A percentile compares a stretch with the other conserved stretches of the same genome.
Evolutionary conservation across 2,888 invertebrate genomes (phyloP).

Genomic region (Acrobasis repandana): DNA sequence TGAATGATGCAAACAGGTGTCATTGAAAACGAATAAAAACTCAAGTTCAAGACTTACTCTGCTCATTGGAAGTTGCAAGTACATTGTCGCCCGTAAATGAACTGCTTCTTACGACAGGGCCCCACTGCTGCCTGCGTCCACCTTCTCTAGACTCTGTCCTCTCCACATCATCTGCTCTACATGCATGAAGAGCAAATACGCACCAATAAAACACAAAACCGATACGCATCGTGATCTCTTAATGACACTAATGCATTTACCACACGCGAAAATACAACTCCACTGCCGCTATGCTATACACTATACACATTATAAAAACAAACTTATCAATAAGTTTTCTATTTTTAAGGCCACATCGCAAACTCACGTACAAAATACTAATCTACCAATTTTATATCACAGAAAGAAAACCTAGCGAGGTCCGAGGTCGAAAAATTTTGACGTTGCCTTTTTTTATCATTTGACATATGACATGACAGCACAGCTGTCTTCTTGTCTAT

Average conservation of each 20-base stretch:
- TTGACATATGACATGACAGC: constrained; percentile 23
- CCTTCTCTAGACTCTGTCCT: constrained; percentile 72
- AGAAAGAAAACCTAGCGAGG: constrained; percentile 60
- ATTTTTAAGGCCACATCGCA: constrained; percentile 69
- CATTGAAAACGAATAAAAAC: constrained; percentile 50
- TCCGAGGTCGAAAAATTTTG: constrained; percentile 62
- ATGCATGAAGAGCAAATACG: constrained; percentile 76
- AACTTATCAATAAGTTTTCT: constrained; percentile 46
- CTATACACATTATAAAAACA: constrained; percentile 74
- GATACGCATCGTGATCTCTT: constrained; percentile 79
- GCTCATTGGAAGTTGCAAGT: constrained; percentile 66
- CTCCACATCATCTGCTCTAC: constrained; percentile 75
- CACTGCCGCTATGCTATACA: constrained; percentile 58
- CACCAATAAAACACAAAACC: constrained; percentile 79
- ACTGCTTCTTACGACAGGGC: constrained; percentile 62
- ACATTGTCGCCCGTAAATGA: constrained; percentile 65
- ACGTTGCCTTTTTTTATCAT: constrained; percentile 44
- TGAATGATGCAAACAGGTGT: constrained; percentile 71
- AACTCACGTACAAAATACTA: constrained; percentile 62
- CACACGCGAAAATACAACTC: constrained; percentile 59
- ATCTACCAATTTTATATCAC: constrained; percentile 65
- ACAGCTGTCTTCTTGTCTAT: constrained; percentile 28
- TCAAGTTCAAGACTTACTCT: constrained; percentile 66
- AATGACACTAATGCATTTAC: constrained; percentile 71
- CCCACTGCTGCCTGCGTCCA: constrained; percentile 71